A percentile compares a stretch with the other conserved stretches of the same genome.
phyloP scores from a whole-genome alignment of 2,113 vertebrate species.

The Pollimyrus isidori region DNA sequence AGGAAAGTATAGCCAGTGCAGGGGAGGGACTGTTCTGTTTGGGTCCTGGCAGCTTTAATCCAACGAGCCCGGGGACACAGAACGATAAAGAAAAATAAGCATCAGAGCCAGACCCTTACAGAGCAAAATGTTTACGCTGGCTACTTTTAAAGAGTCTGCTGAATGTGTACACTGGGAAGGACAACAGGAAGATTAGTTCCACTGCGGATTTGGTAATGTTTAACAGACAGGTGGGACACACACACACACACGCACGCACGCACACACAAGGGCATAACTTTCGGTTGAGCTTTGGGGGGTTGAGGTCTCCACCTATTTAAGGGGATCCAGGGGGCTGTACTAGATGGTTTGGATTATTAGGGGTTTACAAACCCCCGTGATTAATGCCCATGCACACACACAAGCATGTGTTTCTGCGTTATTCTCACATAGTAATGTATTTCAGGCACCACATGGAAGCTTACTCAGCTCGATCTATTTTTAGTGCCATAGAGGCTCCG shows the following conservation, averaged over 20 bases:
- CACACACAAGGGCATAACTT: not conserved
- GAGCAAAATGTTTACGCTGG: slow-evolving; percentile 1
- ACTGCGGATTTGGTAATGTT: not conserved
- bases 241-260: not conserved
- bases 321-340: not conserved
- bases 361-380: not conserved
- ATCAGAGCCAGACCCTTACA: not conserved
- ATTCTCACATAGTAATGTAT: not conserved
- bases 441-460: not conserved
- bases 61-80: not conserved
- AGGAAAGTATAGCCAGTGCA: not conserved
- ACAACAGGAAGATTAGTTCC: not conserved
- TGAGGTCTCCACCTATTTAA: not conserved
- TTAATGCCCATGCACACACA: not conserved
- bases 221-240: not conserved
- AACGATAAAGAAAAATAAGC: not conserved
- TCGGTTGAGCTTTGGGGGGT: not conserved
- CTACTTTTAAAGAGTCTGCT: not conserved
- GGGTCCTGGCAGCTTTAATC: not conserved
- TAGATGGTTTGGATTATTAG: not conserved
- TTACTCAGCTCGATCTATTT: not conserved
- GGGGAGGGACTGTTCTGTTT: not conserved
- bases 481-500: not conserved
- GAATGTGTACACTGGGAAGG: not conserved
- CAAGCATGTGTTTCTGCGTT: not conserved